These are phyloP conservation scores for Ennomos erosarius DNA, from an alignment of 2,888 invertebrate genomes.

Conservation along the genomic window DNA sequence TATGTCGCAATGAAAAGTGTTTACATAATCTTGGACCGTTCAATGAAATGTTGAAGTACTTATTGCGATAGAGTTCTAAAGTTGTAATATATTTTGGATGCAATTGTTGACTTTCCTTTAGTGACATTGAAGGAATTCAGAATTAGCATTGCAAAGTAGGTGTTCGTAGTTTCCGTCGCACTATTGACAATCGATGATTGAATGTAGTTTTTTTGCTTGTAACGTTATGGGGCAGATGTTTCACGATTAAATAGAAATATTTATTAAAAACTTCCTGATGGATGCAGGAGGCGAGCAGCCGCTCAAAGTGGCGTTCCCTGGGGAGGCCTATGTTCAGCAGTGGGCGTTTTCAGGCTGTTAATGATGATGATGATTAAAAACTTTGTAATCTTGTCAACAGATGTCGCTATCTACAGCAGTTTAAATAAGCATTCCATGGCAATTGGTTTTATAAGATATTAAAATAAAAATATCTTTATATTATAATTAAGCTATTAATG, in stretches of 20 bases:
- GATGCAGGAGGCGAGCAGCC: too few species aligned
- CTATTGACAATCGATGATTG: slow-evolving; percentile 74
- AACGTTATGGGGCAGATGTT: slow-evolving; percentile 65
- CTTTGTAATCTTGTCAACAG: slow-evolving; percentile 3
- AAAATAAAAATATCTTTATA: too few species aligned
- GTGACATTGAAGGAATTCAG: slow-evolving; percentile 74
- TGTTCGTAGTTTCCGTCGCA: slow-evolving; percentile 35
- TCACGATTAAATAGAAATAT: too few species aligned
- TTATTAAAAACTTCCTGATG: too few species aligned
- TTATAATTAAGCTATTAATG: too few species aligned
- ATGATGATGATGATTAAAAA: too few species aligned
- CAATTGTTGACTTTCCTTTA: slow-evolving; percentile 34
- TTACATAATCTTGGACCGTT: not conserved
- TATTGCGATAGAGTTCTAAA: slow-evolving; percentile 9
- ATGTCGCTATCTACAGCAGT: too few species aligned
- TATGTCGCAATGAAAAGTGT: slow-evolving; percentile 30
- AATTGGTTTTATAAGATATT: too few species aligned
- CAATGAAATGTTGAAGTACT: slow-evolving; percentile 22
- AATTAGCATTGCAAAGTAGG: slow-evolving; percentile 78
- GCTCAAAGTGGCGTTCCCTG: too few species aligned
- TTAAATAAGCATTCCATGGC: too few species aligned
- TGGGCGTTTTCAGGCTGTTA: too few species aligned
- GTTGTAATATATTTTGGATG: slow-evolving; percentile 16
- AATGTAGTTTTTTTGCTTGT: slow-evolving; percentile 60
- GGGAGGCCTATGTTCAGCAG: too few species aligned